phyloP scores from a whole-genome alignment of 1,140 invertebrate species.

The Heliconius nattereri region DNA sequence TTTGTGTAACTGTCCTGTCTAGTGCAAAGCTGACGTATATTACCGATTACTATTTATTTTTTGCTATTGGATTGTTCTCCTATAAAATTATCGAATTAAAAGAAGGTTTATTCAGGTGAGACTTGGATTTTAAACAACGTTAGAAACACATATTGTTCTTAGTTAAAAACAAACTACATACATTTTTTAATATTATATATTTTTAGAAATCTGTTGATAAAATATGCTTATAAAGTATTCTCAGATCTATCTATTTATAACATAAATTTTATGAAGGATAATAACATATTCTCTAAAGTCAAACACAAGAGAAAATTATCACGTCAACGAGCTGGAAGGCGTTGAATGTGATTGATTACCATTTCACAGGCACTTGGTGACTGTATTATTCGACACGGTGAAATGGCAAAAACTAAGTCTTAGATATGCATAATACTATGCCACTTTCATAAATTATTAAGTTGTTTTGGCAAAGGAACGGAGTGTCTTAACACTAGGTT shows the following conservation, averaged over 20 bases:
- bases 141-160: too few relatives aligned
- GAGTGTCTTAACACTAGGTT: too few relatives aligned
- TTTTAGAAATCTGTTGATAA: not conserved
- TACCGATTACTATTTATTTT: not conserved
- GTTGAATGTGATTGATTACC: slow-evolving; percentile 39
- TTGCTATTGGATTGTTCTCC: not conserved
- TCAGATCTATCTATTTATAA: not conserved
- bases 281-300: slow-evolving; percentile 35
- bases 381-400: slow-evolving; percentile 30
- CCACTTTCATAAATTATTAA: not conserved
- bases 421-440: not conserved
- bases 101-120: not conserved
- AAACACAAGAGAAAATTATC: slow-evolving; percentile 42
- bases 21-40: not conserved
- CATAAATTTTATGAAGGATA: slow-evolving; percentile 9
- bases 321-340: slow-evolving; percentile 34
- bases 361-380: slow-evolving; percentile 11
- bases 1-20: not conserved
- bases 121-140: not conserved
- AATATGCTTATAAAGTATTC: not conserved
- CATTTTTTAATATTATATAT: too few relatives aligned
- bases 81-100: not conserved
- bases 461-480: not conserved
- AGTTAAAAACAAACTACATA: too few relatives aligned
- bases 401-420: slow-evolving; percentile 10